Evolutionary conservation across 2,113 vertebrate genomes (phyloP).

Genomic region (Pedionomus torquatus): DNA sequence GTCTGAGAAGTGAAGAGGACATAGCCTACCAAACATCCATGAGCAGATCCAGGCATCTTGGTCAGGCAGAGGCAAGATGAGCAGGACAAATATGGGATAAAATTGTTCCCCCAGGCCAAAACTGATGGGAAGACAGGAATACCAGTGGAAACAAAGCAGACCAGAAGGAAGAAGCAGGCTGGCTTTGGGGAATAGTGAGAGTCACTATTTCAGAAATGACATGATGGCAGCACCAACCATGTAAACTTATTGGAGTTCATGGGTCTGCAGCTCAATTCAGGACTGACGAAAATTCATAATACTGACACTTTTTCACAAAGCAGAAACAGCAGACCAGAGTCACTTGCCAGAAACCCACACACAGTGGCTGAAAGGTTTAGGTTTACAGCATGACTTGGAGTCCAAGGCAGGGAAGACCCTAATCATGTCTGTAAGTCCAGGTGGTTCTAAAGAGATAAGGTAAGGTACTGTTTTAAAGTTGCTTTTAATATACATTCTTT

Average conservation of each 20-base stretch:
- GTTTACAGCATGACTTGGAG: not conserved
- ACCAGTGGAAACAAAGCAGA: not conserved
- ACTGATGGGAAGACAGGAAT: not conserved
- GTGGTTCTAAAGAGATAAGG: not conserved
- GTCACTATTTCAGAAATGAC: not conserved
- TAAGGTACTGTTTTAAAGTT: not conserved
- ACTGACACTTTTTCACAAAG: not conserved
- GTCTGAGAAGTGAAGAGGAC: not conserved
- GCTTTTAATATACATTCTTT: not conserved
- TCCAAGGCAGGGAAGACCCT: not conserved
- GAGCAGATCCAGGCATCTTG: not conserved
- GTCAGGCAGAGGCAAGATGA: not conserved
- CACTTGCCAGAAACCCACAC: rapidly evolving
- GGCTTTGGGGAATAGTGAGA: not conserved
- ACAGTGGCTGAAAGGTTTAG: not conserved
- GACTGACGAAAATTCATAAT: not conserved
- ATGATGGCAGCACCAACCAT: not conserved
- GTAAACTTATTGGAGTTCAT: not conserved
- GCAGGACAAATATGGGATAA: not conserved
- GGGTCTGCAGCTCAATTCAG: not conserved
- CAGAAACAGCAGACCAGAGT: not conserved
- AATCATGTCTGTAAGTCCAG: not conserved
- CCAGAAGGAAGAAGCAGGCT: not conserved
- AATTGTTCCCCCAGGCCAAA: not conserved
- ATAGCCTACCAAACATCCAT: not conserved